Base-by-base conservation (phyloP, 2,797 vertebrate species). In the Chelon labrosus region DNA sequence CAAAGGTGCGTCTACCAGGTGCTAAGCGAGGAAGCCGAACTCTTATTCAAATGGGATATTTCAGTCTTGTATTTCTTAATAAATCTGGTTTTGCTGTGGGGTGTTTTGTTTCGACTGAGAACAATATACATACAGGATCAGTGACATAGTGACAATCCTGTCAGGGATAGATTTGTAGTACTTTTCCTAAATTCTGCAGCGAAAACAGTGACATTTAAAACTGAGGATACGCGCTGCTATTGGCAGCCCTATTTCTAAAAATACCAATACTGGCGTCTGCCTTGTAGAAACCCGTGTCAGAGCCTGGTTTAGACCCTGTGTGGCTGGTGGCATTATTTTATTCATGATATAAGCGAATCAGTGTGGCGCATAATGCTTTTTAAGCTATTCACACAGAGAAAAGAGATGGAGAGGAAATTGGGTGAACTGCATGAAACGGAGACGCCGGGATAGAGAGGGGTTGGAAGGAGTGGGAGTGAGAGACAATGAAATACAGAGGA, bases 381-480 rank as follows among this genome's bases (percentile, higher is more conserved):
- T 86, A 91, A 90, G 89, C 89, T 87, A 75, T 86, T 91, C 88
- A 91, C 85, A 85, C 83, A 70, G 81, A 85, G 88, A 85, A 74
- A 82, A 80, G 83, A 85, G 88, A 89, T 77, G 84, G 80, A 88
- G 66, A 86, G 88, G 83, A 89, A 90, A 90, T 81, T 88, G 86
- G 84, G 80, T 77, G 81, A 90, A 83, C 75, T 68, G 87, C 82
- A 65, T 85, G 84, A 85, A 87, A 78, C 77, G 52, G 80, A 78
- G 68, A 75, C 51, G 58, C 39, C 10, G 71, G 20, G 78, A 87
- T 79, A 50, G 80, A 85, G 82, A 65, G 52, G 74, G 83, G 84
- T 81, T 68, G 74, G 71, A 78, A 70, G 37, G 87, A 80, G 86
- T 86, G 86, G 76, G 85, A 85, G 86, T 63, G 80, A 82, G 77